A percentile compares a stretch with the other conserved stretches of the same genome.
These are phyloP conservation scores for Cephus rjabovi DNA, from an alignment of 2,888 invertebrate genomes.

Conservation along the genomic window DNA sequence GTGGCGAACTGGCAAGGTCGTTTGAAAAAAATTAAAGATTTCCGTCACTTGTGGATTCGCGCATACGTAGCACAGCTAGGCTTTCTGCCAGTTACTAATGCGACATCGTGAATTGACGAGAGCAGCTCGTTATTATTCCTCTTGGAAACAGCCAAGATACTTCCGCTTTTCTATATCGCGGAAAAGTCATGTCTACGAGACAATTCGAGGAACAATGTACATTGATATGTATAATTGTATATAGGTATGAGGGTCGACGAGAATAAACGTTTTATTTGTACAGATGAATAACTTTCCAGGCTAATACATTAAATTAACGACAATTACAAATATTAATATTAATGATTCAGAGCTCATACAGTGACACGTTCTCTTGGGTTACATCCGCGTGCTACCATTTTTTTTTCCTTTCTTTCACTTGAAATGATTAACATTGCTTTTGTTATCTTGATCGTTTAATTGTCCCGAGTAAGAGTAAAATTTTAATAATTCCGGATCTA, in stretches of 20 bases:
- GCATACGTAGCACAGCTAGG: background rate
- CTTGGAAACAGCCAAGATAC: background rate
- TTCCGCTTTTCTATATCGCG: constrained; percentile 7
- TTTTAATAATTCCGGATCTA: background rate
- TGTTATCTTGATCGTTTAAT: too few species aligned
- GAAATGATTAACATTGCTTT: background rate
- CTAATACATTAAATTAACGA: background rate
- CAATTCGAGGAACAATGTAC: background rate
- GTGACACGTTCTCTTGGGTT: background rate
- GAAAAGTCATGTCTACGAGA: constrained; percentile 5
- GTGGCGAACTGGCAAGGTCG: background rate
- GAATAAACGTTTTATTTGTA: background rate
- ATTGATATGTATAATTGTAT: background rate
- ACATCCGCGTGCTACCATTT: background rate
- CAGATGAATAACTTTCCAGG: background rate
- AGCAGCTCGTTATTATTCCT: background rate
- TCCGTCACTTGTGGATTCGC: background rate
- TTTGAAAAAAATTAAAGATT: background rate
- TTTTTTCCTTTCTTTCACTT: background rate
- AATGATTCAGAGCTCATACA: background rate
- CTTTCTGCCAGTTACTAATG: background rate
- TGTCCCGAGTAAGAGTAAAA: background rate
- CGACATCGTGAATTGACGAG: background rate
- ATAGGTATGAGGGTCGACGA: background rate
- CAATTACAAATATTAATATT: background rate